Conservation (phyloP, 2,113 vertebrate genomes). For the Lynx canadensis region DNA sequence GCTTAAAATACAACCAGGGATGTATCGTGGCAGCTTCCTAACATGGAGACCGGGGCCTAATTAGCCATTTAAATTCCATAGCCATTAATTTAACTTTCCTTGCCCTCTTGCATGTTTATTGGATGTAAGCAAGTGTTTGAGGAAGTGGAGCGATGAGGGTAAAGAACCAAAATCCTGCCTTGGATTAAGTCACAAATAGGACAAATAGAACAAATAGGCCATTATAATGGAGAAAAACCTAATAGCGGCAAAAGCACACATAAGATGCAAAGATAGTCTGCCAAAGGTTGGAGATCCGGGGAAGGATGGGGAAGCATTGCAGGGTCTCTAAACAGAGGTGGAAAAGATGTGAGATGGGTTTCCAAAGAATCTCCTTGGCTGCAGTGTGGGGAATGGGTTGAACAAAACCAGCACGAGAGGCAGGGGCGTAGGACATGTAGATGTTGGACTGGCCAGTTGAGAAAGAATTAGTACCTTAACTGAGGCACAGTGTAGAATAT, state of each 20-base stretch:
- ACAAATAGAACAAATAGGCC: neutral
- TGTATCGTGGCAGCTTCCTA: neutral
- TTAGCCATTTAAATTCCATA: neutral
- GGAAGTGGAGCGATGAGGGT: neutral
- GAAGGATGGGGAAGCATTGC: neutral
- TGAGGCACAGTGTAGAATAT: neutral
- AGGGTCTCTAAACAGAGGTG: neutral
- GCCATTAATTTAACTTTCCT: neutral
- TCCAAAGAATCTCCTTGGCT: neutral
- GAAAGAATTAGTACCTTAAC: neutral
- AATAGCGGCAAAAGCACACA: neutral
- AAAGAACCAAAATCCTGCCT: neutral
- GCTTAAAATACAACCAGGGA: neutral
- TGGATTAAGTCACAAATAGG: neutral
- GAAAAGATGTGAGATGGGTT: neutral
- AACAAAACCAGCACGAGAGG: neutral
- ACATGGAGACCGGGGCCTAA: neutral
- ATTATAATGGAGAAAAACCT: neutral
- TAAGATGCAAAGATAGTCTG: neutral
- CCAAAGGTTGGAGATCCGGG: neutral
- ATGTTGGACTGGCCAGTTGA: neutral
- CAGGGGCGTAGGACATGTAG: rapidly evolving
- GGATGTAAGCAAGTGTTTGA: neutral
- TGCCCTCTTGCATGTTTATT: neutral
- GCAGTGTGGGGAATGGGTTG: neutral